A percentile compares a stretch with the other conserved stretches of the same genome.
phyloP scores from a whole-genome alignment of 2,113 vertebrate species.

The Ciconia boyciana region DNA sequence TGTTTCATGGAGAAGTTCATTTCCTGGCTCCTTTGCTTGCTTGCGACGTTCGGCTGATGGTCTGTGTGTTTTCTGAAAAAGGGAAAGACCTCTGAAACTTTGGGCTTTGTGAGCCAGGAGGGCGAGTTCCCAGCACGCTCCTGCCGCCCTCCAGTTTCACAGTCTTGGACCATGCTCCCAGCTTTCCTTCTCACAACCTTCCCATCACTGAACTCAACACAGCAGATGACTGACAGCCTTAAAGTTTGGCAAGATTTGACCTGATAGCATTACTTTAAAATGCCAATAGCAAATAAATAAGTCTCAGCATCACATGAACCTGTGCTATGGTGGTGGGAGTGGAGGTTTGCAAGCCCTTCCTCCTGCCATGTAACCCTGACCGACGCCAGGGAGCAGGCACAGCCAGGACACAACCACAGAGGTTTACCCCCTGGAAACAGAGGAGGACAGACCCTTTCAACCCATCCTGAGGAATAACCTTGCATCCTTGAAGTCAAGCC shows the following conservation, averaged over 20 bases:
- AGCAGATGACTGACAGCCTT: background rate
- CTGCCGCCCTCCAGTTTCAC: background rate
- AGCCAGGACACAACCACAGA: background rate
- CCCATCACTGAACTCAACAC: background rate
- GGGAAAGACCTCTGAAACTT: background rate
- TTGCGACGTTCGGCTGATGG: fast-evolving
- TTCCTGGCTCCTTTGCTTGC: background rate
- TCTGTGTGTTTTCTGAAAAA: background rate
- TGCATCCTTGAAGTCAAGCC: background rate
- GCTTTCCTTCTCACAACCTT: background rate
- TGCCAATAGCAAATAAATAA: background rate
- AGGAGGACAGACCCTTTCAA: background rate
- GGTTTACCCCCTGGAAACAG: background rate
- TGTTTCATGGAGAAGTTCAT: slow-evolving; percentile 36
- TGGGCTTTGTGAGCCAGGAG: background rate
- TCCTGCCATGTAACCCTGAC: background rate
- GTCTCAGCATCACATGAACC: background rate
- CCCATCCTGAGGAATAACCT: background rate
- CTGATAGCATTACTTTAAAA: background rate
- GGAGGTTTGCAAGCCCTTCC: background rate
- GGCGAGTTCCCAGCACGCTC: background rate
- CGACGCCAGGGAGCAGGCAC: background rate
- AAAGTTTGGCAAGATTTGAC: background rate
- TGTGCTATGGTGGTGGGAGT: background rate
- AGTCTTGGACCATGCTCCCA: background rate